These are phyloP conservation scores for Otis tarda DNA, from an alignment of 2,113 vertebrate species.

Conservation along the genomic window DNA sequence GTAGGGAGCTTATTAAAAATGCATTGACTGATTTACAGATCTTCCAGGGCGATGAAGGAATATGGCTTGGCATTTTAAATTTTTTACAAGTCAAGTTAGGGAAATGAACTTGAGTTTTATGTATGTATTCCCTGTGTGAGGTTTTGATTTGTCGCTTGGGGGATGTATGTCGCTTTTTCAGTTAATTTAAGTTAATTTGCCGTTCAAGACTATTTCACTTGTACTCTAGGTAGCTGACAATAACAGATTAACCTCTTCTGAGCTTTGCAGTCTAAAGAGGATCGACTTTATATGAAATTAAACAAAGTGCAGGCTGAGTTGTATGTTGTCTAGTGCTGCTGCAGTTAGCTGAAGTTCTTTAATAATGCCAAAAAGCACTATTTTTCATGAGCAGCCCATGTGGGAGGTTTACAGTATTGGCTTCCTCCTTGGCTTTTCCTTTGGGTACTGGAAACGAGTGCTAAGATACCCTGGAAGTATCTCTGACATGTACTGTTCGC, in stretches of 20 bases:
- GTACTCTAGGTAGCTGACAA: background rate
- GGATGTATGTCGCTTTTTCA: background rate
- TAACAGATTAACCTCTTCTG: background rate
- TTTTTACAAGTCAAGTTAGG: background rate
- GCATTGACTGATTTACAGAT: background rate
- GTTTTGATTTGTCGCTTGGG: background rate
- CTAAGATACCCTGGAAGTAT: background rate
- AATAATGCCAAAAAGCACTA: background rate
- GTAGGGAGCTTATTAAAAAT: background rate
- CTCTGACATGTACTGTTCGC: fast-evolving
- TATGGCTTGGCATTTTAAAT: background rate
- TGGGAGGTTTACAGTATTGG: background rate
- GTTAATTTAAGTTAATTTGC: background rate
- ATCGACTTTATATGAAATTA: background rate
- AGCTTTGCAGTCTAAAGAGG: background rate
- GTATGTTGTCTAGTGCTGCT: background rate
- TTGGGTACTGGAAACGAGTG: background rate
- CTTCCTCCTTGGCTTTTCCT: background rate
- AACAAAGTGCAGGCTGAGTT: background rate
- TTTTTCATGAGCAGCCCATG: background rate
- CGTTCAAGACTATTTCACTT: background rate
- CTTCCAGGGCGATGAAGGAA: background rate
- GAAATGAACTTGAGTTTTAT: background rate
- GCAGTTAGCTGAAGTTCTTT: background rate
- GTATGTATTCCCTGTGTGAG: background rate